Percentiles rank a stretch among this genome's conserved stretches.
Evolutionary conservation across 1,140 invertebrate species (phyloP).

Genomic region (Eurosta solidaginis): DNA sequence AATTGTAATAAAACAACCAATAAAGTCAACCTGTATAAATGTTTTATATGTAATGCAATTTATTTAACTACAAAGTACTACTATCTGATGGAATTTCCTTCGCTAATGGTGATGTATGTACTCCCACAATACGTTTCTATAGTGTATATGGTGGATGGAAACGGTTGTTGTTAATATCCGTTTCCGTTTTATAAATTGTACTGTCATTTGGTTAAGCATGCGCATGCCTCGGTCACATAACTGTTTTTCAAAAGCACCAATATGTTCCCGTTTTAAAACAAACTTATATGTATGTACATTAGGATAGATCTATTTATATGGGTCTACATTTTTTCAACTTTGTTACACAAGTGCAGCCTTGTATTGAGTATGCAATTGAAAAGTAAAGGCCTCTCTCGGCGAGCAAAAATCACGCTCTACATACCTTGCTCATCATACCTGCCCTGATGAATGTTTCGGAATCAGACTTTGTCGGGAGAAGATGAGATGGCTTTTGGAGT

Average conservation of each 20-base stretch:
- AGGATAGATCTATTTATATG: no score
- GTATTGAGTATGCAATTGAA: no score
- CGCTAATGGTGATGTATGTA: not conserved
- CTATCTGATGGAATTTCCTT: slow-evolving; percentile 38
- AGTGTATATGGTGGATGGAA: slow-evolving; percentile 29
- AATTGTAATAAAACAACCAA: not conserved
- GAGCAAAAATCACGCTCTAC: no score
- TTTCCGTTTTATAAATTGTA: slow-evolving; percentile 58
- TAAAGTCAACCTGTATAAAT: slow-evolving; percentile 34
- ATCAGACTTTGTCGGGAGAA: no score
- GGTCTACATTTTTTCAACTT: no score
- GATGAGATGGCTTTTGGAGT: no score
- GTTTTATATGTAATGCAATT: slow-evolving; percentile 27
- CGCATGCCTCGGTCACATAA: not conserved
- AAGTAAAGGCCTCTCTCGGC: no score
- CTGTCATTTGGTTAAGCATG: slow-evolving; percentile 47
- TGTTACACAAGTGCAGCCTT: no score
- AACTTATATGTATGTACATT: no score
- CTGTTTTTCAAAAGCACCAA: not conserved
- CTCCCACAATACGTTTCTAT: not conserved
- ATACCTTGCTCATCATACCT: no score
- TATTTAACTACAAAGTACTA: slow-evolving; percentile 37
- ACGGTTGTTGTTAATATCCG: slow-evolving; percentile 56
- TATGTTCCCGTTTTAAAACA: no score
- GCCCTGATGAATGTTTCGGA: no score